phyloP scores from a whole-genome alignment of 2,113 vertebrate species.

The Prionailurus viverrinus region DNA sequence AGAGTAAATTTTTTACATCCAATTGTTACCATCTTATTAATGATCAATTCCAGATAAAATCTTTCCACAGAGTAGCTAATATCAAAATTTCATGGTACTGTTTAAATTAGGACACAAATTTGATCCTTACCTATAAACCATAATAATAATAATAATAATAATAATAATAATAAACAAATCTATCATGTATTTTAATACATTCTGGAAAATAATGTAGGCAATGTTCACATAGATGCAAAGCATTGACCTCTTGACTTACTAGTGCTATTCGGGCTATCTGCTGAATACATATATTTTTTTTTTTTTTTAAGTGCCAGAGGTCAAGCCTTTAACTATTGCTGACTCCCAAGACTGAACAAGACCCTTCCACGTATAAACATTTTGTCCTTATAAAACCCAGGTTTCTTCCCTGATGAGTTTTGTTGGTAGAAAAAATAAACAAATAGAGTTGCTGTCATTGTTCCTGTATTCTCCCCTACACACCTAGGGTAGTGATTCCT shows the following conservation, averaged over 20 bases:
- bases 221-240: not conserved
- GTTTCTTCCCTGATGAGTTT: not conserved
- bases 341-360: not conserved
- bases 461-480: not conserved
- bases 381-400: not conserved
- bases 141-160: not conserved
- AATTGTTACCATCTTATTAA: not conserved
- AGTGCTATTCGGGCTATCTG: not conserved
- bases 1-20: not conserved
- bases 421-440: not conserved
- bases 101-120: not conserved
- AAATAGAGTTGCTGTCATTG: not conserved
- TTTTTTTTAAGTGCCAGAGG: not conserved
- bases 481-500: not conserved
- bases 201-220: not conserved
- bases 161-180: not conserved
- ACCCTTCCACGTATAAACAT: not conserved
- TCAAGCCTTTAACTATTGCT: not conserved
- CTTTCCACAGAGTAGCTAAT: not conserved
- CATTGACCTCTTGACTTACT: not conserved
- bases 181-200: not conserved
- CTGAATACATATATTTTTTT: not conserved
- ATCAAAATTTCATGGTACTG: not conserved
- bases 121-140: not conserved
- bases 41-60: constrained; percentile 3